A percentile compares a stretch with the other conserved stretches of the same genome.
Conservation (phyloP, 1,140 invertebrate genomes). For the Lutraria rhynchaena region DNA sequence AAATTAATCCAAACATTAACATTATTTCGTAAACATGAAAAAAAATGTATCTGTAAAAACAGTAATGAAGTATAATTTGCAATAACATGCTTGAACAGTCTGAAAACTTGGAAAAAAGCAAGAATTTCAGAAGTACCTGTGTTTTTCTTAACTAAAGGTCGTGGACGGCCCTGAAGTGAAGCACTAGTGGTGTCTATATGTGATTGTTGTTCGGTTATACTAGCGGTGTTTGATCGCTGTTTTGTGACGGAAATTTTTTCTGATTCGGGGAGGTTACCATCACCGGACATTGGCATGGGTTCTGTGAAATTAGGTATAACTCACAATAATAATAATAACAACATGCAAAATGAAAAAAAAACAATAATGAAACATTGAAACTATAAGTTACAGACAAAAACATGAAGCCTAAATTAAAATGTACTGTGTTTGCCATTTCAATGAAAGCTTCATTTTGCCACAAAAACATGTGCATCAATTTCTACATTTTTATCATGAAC, state of each 20-base stretch:
- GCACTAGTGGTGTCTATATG: slow-evolving; percentile 27
- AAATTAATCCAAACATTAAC: too few relatives aligned
- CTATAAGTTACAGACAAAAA: not conserved
- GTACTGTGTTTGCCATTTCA: too few relatives aligned
- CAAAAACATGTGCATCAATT: too few relatives aligned
- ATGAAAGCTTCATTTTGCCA: too few relatives aligned
- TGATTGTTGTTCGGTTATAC: slow-evolving; percentile 6
- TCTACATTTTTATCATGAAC: too few relatives aligned
- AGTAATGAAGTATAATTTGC: not conserved
- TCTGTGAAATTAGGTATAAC: slow-evolving; percentile 37
- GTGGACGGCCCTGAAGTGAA: slow-evolving; percentile 48
- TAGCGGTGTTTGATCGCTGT: slow-evolving; percentile 25
- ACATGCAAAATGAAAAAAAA: slow-evolving; percentile 24
- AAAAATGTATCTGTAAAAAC: too few relatives aligned
- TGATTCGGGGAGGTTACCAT: slow-evolving; percentile 11
- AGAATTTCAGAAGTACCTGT: slow-evolving; percentile 37
- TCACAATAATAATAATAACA: slow-evolving; percentile 26
- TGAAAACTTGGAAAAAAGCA: not conserved
- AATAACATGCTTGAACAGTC: not conserved
- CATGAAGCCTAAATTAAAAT: too few relatives aligned
- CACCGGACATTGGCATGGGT: slow-evolving; percentile 21
- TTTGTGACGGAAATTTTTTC: slow-evolving; percentile 19
- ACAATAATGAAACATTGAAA: not conserved
- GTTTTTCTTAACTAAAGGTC: slow-evolving; percentile 48
- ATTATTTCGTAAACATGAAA: too few relatives aligned